Evolutionary conservation across 1,140 invertebrate genomes (phyloP), one percentile per base, ranked within the genome.

Genomic region (Physella acuta): DNA sequence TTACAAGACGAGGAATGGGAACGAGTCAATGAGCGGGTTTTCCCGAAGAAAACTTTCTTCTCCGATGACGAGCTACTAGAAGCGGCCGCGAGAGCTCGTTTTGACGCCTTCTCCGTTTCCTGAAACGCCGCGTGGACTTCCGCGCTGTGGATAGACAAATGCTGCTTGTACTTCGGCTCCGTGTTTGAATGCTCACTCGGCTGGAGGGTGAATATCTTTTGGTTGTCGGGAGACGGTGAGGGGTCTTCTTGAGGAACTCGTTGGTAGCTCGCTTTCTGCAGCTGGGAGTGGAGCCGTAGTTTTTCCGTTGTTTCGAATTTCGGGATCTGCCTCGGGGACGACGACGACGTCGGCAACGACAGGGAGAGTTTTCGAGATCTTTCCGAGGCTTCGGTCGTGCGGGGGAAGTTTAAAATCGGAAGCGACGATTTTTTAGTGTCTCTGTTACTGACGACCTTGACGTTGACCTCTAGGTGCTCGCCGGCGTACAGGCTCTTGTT

Each of bases 231-330:
- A 14, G 52, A 37, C 1, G 66, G 66, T 24, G 66, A 68, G 8
- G 37, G 56, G 56, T 68, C 66, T 2, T 68, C 66, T 17, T 49
- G 56, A 8, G 66, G 66, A 2, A 68, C 37, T 20, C 56, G 37
- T 51, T 68, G 55, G 39, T 68, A 68, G 4, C 51, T 36, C 11
- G 64, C 44, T 24, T 66, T 66, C 52, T 56, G 64, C 17, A 52
- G 52, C 52, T 56, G 51, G 64, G 64, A 66, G 8, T 34, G 26
- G 8, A 51, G 30, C 64, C 64, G 28, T 2, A 53, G 16, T 34
- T 34, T 49, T n/a, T 66, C 51, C 11, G 51, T n/a, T 1, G 63
- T 2, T 56, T 55, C n/a, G 31, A 17, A 31, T 20, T 34, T 28
- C n/a, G 34, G 5, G 17, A 28, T 16, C 36, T 55, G 34, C 24